Base-by-base conservation (phyloP, 64 coral and sea anemone species). In the Actinia tenebrosa region DNA sequence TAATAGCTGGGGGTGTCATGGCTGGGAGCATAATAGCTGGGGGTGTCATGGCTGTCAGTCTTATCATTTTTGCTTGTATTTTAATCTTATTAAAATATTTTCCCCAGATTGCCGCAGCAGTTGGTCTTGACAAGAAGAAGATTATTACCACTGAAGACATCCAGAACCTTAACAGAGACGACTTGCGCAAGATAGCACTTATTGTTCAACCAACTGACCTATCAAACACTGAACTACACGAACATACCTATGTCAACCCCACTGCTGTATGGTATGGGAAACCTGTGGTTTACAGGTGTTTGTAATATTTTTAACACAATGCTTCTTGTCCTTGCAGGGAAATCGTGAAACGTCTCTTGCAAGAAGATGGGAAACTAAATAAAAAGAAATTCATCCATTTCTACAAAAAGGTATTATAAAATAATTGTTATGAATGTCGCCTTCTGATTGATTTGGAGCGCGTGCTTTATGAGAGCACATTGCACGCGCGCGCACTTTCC, bases 151-250 rank as follows among this genome's bases (percentile, higher is more conserved):
- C 53, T 60, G 83, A 92, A 68, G 89, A 95, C 53, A 77, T 95
- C 8, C 47, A 82, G n/a, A 89, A 44, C 18, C 44, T 92, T 10
- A 89, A 23, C 45, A 83, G 94, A 64, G 84, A 92, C 44, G 44
- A 95, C 23, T 69, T 95, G 45, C 56, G 94, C 68, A 60, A 18
- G 56, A 62, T 92, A 64, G 84, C 91, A 23, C 18, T 87, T 84
- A 56, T 75, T 10, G 43, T 95, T 64, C 89, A 95, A 72, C 89
- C 83, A 89, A 95, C 94, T 42, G 94, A 95, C 79, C 89, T 95
- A 2, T 92, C 89, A 53, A 95, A 95, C 58, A 95, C 94, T 26
- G 84, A 84, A n/a, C 44, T 83, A 20, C 89, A 91, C 77, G 94
- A 95, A 66, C 92, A 95, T 68, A 91, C 89, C 19, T 80, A 92